A percentile compares a stretch with the other conserved stretches of the same genome.
These are phyloP conservation scores for Neogobius melanostomus DNA, from an alignment of 2,113 vertebrate genomes.

Conservation along the genomic window DNA sequence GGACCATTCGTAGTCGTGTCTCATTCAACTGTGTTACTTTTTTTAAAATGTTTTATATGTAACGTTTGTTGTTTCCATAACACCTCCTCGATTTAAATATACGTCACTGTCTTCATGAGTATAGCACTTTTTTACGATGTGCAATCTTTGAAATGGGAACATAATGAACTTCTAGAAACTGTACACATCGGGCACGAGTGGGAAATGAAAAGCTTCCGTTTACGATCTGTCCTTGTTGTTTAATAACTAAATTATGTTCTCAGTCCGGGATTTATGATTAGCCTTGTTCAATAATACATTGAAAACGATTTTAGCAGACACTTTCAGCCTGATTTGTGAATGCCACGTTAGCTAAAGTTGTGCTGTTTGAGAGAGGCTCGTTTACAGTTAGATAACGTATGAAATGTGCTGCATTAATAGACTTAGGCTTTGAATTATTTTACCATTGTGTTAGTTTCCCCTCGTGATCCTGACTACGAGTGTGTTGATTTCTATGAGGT, in stretches of 20 bases:
- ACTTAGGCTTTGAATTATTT: not conserved
- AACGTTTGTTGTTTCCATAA: not conserved
- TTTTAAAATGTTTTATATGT: not conserved
- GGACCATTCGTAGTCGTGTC: not conserved
- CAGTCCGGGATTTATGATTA: not conserved
- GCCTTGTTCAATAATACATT: too few relatives aligned
- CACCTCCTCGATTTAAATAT: not conserved
- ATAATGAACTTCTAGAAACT: not conserved
- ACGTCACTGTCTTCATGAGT: not conserved
- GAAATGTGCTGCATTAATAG: not conserved
- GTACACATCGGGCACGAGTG: not conserved
- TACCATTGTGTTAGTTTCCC: not conserved
- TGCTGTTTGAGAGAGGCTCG: not conserved
- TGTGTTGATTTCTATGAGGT: not conserved
- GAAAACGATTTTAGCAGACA: too few relatives aligned
- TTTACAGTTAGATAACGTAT: not conserved
- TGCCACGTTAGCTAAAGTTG: too few relatives aligned
- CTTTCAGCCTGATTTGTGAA: too few relatives aligned
- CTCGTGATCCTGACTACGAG: not conserved
- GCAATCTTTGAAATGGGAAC: not conserved
- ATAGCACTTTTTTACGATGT: not conserved
- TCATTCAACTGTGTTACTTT: not conserved
- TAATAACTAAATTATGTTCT: not conserved
- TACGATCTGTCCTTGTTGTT: not conserved
- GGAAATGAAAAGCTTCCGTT: not conserved